These are phyloP conservation scores for Hesperophylax magnus DNA, from an alignment of 1,140 invertebrate species.

Conservation along the genomic window DNA sequence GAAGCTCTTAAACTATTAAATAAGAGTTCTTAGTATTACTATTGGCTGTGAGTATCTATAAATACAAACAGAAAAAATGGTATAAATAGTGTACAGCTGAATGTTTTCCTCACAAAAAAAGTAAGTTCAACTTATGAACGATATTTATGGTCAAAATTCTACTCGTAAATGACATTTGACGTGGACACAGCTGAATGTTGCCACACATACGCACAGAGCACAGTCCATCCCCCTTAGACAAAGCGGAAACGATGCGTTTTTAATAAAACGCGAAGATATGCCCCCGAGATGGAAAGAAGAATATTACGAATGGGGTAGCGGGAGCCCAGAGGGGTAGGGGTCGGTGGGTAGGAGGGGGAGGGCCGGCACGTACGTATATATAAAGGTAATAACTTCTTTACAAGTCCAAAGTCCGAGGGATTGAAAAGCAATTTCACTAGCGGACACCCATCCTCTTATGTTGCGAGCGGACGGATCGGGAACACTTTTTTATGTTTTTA, in stretches of 20 bases:
- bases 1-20: too few relatives aligned
- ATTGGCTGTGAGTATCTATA: too few relatives aligned
- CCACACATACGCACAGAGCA: background rate
- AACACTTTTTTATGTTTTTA: background rate
- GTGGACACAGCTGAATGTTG: too few relatives aligned
- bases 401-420: conserved; percentile 74
- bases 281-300: conserved; percentile 54
- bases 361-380: conserved; percentile 58
- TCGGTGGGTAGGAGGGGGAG: background rate
- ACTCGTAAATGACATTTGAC: too few relatives aligned
- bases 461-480: conserved; percentile 48
- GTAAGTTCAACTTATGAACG: too few relatives aligned
- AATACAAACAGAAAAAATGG: too few relatives aligned
- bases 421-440: conserved; percentile 73
- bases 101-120: too few relatives aligned
- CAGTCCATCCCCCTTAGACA: conserved; percentile 42
- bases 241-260: conserved; percentile 57
- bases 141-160: too few relatives aligned
- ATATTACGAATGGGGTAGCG: conserved; percentile 44
- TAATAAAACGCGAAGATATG: conserved; percentile 58
- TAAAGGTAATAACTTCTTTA: conserved; percentile 74
- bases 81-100: too few relatives aligned
- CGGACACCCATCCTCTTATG: conserved; percentile 66
- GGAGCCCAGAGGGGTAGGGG: background rate
- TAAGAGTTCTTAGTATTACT: too few relatives aligned